Base-by-base conservation (phyloP, 2,113 vertebrate species). In the Eretmochelys imbricata region DNA sequence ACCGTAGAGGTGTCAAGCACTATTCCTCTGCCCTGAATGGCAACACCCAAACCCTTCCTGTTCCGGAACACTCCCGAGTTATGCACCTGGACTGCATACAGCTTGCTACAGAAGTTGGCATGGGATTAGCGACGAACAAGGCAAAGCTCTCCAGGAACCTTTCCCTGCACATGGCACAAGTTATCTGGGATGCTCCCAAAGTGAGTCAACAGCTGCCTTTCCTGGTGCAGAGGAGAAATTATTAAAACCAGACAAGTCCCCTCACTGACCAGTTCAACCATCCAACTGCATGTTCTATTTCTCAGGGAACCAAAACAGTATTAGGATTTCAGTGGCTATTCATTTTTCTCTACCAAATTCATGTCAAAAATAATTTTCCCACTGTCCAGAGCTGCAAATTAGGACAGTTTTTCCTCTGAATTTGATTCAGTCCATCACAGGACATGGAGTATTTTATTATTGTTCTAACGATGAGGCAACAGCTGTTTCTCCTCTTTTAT, bases 1-100 rank as follows among this genome's bases (percentile, higher is more conserved):
- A 0, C 19, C 0, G 0, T 2, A 5, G 38, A 69, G 49, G 10
- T n/a, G 92, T 24, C 55, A n/a, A 53, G 6, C 0, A 1, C 80
- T 14, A 81, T 35, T 72, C 80, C 12, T 0, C 27, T 80, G 48
- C 83, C 53, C 2, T 1, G 31, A 38, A 27, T 27, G 20, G 51
- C 24, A 49, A 72, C 42, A 51, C 84, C 85, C 4, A n/a, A 31
- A 8, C 14, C 7, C 10, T 16, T 22, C 22, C 85, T 46, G 42
- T 62, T 42, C 42, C 49, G 19, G 35, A 53, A 85, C 13, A 27
- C 11, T 48, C 38, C 53, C 7, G 42, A 48, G 75, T 31, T 38
- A 1, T 1, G 9, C 5, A 16, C 78, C 62, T 2, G 8, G 31
- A 38, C 57, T 8, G 3, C 12, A 1, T 24, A 46, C 7, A 5